These are phyloP conservation scores for Eupithecia subumbrata DNA, from an alignment of 2,888 invertebrate species.

Conservation along the genomic window DNA sequence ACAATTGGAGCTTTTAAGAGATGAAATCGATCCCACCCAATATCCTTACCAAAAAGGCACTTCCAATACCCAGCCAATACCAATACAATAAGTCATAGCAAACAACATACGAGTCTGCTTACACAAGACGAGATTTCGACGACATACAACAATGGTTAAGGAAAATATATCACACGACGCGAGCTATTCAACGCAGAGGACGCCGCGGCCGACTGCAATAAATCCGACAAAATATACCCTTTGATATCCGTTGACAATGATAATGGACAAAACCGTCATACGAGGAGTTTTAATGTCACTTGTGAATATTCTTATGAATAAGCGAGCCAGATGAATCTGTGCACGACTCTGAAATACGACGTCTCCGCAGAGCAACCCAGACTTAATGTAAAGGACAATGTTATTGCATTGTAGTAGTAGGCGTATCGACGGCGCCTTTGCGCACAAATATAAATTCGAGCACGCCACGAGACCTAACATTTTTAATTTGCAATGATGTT, in stretches of 20 bases:
- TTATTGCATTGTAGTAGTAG: slow-evolving; percentile 68
- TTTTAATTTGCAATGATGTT: slow-evolving; percentile 34
- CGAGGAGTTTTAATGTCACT: slow-evolving; percentile 76
- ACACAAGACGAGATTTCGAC: slow-evolving; percentile 46
- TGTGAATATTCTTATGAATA: slow-evolving; percentile 74
- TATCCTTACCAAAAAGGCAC: slow-evolving; percentile 43
- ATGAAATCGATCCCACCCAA: slow-evolving; percentile 43
- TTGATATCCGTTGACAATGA: slow-evolving; percentile 73
- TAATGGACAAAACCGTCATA: slow-evolving; percentile 71
- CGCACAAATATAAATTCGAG: slow-evolving; percentile 57
- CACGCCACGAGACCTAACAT: slow-evolving; percentile 21
- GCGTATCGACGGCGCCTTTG: slow-evolving; percentile 70
- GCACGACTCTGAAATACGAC: slow-evolving; percentile 80
- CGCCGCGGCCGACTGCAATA: slow-evolving; percentile 63
- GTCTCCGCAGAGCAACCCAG: slow-evolving; percentile 58
- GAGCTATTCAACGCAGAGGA: slow-evolving; percentile 60
- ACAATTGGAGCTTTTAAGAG: slow-evolving; percentile 47
- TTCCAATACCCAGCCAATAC: slow-evolving; percentile 53
- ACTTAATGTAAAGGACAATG: slow-evolving; percentile 65
- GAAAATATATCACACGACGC: slow-evolving; percentile 61
- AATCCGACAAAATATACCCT: slow-evolving; percentile 68
- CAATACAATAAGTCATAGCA: slow-evolving; percentile 50
- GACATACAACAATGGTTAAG: slow-evolving; percentile 50
- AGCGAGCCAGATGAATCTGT: slow-evolving; percentile 76
- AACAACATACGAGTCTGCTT: slow-evolving; percentile 46